Percentiles rank a stretch among this genome's conserved stretches.
Evolutionary conservation across 2,113 vertebrate species (phyloP).

Genomic region (Cyprinodon tularosa): DNA sequence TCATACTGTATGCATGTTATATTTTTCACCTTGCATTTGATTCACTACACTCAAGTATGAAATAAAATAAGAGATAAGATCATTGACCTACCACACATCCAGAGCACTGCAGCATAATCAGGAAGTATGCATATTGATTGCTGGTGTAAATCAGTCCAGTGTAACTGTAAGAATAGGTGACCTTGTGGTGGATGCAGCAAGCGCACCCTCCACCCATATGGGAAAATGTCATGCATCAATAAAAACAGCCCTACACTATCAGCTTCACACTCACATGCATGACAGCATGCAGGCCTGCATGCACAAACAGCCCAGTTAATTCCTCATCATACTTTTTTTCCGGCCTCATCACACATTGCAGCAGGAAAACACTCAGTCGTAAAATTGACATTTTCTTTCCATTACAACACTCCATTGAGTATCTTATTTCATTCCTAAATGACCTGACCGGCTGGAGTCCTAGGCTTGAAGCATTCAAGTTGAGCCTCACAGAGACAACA

Average conservation of each 20-base stretch:
- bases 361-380: constrained; percentile 55
- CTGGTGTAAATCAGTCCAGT: constrained; percentile 64
- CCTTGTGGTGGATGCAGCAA: constrained; percentile 63
- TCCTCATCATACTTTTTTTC: constrained; percentile 42
- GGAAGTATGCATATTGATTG: constrained; percentile 67
- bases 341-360: constrained; percentile 57
- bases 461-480: constrained; percentile 46
- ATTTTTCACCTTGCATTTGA: constrained; percentile 35
- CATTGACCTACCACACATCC: constrained; percentile 31
- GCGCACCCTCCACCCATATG: constrained; percentile 31
- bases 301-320: constrained; percentile 9
- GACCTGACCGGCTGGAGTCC: constrained; percentile 48
- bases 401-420: constrained; percentile 71
- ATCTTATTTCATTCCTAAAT: constrained; percentile 69
- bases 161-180: constrained; percentile 67
- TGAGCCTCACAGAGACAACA: constrained; percentile 51
- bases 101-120: constrained; percentile 64
- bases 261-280: constrained; percentile 2
- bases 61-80: constrained; percentile 51
- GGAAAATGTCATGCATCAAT: constrained; percentile 46
- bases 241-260: constrained; percentile 20
- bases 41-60: constrained; percentile 27
- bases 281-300: constrained; percentile 1
- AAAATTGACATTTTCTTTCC: constrained; percentile 67
- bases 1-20: constrained; percentile 37